phyloP scores from a whole-genome alignment of 2,113 vertebrate genomes.

The Notarius quadriscutis region DNA sequence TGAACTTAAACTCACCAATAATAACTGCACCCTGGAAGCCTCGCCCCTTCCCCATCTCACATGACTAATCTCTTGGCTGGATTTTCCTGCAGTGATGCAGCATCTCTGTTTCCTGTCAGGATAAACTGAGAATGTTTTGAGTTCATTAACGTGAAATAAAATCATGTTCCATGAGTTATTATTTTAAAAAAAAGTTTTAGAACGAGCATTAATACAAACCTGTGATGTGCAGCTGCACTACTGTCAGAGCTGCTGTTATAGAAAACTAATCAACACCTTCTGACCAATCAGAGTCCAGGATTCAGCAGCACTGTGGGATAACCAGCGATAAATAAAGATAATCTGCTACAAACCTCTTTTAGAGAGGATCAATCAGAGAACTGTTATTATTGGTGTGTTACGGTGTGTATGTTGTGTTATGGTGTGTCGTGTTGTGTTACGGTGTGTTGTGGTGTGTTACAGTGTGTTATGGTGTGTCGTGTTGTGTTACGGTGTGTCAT shows the following conservation, averaged over 20 bases:
- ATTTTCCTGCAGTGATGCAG: background rate
- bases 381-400: too few species aligned
- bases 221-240: background rate
- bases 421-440: too few species aligned
- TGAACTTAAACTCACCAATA: background rate
- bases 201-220: background rate
- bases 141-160: background rate
- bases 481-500: too few species aligned
- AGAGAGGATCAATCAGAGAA: too few species aligned
- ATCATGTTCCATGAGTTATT: background rate
- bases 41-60: background rate
- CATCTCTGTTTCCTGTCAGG: background rate
- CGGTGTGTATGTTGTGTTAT: too few species aligned
- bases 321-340: background rate
- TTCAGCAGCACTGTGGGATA: too few species aligned
- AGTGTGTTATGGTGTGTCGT: too few species aligned
- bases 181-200: background rate
- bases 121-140: background rate
- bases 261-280: too few species aligned
- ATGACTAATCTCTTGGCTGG: background rate
- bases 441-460: too few species aligned
- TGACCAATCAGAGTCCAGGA: too few species aligned
- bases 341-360: background rate
- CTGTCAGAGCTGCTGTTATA: too few species aligned
- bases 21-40: background rate